Evolutionary conservation across 2,113 vertebrate genomes (phyloP).

Genomic region (Sinocyclocheilus maitianheensis): DNA sequence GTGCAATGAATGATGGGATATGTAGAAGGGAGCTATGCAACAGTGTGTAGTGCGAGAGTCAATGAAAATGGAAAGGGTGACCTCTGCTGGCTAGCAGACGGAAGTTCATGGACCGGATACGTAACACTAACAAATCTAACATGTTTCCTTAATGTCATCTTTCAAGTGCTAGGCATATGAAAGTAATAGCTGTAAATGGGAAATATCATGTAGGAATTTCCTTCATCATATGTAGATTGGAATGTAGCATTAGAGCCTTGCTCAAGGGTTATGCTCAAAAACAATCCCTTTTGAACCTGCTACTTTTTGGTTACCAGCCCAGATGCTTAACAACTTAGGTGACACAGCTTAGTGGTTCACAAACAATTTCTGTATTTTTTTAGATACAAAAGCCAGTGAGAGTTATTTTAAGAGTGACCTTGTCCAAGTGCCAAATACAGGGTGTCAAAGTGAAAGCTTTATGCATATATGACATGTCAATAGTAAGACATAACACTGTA

Average conservation of each 20-base stretch:
- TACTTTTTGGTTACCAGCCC: neutral
- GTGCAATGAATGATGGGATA: too few relatives aligned
- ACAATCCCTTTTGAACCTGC: neutral
- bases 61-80: too few relatives aligned
- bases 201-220: neutral
- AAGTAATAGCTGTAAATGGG: neutral
- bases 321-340: neutral
- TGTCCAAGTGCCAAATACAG: slow-evolving; percentile 31
- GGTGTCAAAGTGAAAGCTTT: slow-evolving; percentile 31
- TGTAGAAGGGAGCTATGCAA: too few relatives aligned
- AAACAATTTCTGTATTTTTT: neutral
- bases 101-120: too few relatives aligned
- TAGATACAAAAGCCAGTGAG: neutral
- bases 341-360: neutral
- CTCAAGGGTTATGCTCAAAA: neutral
- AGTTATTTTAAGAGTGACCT: slow-evolving; percentile 34
- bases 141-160: neutral
- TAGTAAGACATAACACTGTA: slow-evolving; percentile 17
- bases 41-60: too few relatives aligned
- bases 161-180: neutral
- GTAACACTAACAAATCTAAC: too few relatives aligned
- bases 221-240: neutral
- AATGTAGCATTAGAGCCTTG: neutral
- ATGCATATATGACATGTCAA: slow-evolving; percentile 22
- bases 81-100: too few relatives aligned